Base-by-base conservation (phyloP, 2,113 vertebrate genomes). In the Taurulus bubalis region DNA sequence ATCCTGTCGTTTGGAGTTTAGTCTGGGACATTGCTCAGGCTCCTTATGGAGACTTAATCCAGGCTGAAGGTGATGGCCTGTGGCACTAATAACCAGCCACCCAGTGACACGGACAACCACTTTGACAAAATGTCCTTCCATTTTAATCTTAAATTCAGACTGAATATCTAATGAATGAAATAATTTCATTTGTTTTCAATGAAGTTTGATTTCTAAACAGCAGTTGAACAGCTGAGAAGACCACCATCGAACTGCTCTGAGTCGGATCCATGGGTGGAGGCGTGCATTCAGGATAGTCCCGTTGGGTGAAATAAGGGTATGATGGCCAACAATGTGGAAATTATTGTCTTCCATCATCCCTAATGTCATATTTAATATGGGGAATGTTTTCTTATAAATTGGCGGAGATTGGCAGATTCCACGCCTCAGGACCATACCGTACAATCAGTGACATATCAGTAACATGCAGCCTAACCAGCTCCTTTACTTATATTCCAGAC, bases 41-140 rank as follows among this genome's bases (percentile, higher is more conserved):
- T 89, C 87, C 89, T 90, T 76, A 85, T 87, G 71, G 78, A 76
- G 71, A 74, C 84, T 92, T 91, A 90, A 85, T 89, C 90, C 85
- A 78, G 84, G 56, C 68, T 90, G 87, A 93, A 81, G 87, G 87
- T 89, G 91, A 94, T 91, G 87, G 81, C 78, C 85, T 89, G 71
- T 88, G 92, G 91, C 89, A 91, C 82, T 93, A 93, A 92, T 91
- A 85, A 87, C 71, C 84, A 87, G 49, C 91, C 89, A 90, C 87
- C 84, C 89, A 87, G 80, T 78, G 77, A 90, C 85, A 87, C 28
- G 14, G 67, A 91, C 87, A 77, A 79, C 77, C 80, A 68, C 76
- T 47, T 66, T 47, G 36, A 64, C 49, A 69, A 79, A 77, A 73
- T 2, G 10, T 75, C 38, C 18, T 47, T 28, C 3, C 9, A 34